Base-by-base conservation (phyloP, 2,113 vertebrate species). In the Poeciliopsis prolifica region DNA sequence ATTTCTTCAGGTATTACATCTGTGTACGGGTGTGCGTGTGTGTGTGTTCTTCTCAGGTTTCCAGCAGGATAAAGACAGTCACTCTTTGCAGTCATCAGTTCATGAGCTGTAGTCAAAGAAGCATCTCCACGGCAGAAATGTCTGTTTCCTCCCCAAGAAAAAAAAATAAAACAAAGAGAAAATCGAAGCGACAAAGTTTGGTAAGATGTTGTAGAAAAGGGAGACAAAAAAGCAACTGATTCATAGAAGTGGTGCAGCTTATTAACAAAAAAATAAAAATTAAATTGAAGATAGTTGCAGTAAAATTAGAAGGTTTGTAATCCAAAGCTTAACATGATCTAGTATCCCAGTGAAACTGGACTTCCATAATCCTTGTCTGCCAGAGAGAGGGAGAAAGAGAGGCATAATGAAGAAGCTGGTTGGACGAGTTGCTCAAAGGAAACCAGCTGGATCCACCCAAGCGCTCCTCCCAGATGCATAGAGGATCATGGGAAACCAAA, bases 11-110 rank as follows among this genome's bases (percentile, higher is more conserved):
- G 61, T 12, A 30, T 2, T 62, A 5, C 3, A 1, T 42, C 5
- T 61, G 68, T 75, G 72, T 61, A 26, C 75, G 73, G 70, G 37
- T 40, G 40, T 72, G 72, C 37, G 30, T 75, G 73, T 73, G 64
- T 62, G 70, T 66, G 70, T 77, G 26, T 69, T 64, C 61, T 82
- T 22, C 70, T 87, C 80, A 14, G 74, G 72, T 77, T 84, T 82
- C 73, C 74, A 63, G 75, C 61, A 68, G 70, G 58, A 85, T 78
- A 78, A 86, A 84, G 58, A 65, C 24, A 71, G 29, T 87, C 84
- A 72, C 42, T 82, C 76, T 65, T 84, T 62, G n/a, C n/a, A 29
- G 28, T 51, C 62, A 66, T 72, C 78, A n/a, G 66, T 77, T 80
- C 58, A 0, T 83, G 78, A 78, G 80, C 66, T 64, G 33, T 14